phyloP scores from a whole-genome alignment of 2,888 invertebrate genomes.

The Phoronis australis region DNA sequence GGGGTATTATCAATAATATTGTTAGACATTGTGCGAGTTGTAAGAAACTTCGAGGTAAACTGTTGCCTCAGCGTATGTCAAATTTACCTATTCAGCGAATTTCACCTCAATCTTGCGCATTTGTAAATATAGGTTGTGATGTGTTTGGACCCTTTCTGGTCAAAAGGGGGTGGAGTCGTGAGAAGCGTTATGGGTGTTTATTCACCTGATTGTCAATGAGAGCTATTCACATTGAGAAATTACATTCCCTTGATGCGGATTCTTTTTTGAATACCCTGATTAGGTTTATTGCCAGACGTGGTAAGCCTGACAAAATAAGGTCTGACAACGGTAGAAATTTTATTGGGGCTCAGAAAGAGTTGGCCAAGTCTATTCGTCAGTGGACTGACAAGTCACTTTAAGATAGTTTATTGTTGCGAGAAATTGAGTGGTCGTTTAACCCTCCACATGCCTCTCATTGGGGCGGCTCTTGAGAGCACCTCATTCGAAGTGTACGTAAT shows the following conservation, averaged over 20 bases:
- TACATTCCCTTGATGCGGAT: slow-evolving; percentile 6
- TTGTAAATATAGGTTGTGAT: slow-evolving; percentile 8
- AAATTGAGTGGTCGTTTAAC: too few species aligned
- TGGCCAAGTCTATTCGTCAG: too few species aligned
- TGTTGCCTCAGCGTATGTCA: slow-evolving; percentile 9
- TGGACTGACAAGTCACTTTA: too few species aligned
- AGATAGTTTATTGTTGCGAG: too few species aligned
- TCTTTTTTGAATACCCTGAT: neutral
- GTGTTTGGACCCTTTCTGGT: slow-evolving; percentile 11
- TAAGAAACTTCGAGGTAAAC: slow-evolving; percentile 2
- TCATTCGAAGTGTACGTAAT: too few species aligned
- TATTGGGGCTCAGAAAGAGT: too few species aligned
- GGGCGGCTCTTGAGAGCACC: too few species aligned
- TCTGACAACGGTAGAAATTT: neutral
- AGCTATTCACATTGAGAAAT: slow-evolving; percentile 13
- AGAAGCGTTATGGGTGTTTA: slow-evolving; percentile 15
- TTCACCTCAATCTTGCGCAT: slow-evolving; percentile 6
- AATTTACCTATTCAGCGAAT: slow-evolving; percentile 10
- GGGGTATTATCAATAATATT: neutral
- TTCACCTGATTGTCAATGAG: slow-evolving; percentile 12
- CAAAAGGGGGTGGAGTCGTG: slow-evolving; percentile 7
- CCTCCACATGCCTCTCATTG: too few species aligned
- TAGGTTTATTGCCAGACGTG: neutral
- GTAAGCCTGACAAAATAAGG: neutral
- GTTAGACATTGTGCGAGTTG: slow-evolving; percentile 7